phyloP scores from a whole-genome alignment of 2,797 vertebrate species.

The Gymnothorax reevesii region DNA sequence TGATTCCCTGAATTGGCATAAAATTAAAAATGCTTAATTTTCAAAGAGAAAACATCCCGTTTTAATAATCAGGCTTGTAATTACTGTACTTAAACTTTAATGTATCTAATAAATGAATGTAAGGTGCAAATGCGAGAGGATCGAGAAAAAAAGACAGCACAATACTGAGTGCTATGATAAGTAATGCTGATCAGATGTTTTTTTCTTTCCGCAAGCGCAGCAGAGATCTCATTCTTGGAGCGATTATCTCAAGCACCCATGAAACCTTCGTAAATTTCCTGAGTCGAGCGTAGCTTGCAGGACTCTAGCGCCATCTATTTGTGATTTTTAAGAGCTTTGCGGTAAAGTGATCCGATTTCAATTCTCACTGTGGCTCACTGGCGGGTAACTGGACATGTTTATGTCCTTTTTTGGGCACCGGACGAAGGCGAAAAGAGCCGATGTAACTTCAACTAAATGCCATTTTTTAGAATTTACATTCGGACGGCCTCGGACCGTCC shows the following conservation, averaged over 20 bases:
- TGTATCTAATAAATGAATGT: too few relatives aligned
- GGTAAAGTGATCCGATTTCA: background rate
- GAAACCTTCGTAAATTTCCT: background rate
- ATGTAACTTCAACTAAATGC: too few relatives aligned
- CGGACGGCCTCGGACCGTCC: too few relatives aligned
- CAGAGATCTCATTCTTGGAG: background rate
- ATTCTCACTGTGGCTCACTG: background rate
- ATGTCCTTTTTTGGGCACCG: background rate
- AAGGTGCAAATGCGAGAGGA: too few relatives aligned
- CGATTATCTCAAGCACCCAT: background rate
- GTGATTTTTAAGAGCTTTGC: background rate
- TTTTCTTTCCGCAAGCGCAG: background rate
- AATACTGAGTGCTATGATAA: too few relatives aligned
- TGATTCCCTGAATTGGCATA: background rate
- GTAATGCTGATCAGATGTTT: too few relatives aligned
- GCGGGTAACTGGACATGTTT: background rate
- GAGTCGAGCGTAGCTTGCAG: background rate
- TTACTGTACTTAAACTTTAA: too few relatives aligned
- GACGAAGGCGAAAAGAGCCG: background rate
- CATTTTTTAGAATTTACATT: too few relatives aligned
- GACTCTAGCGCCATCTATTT: conserved; percentile 7
- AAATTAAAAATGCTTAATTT: background rate
- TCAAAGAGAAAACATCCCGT: background rate
- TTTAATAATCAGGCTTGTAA: too few relatives aligned
- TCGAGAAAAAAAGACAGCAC: too few relatives aligned